A percentile compares a stretch with the other conserved stretches of the same genome.
These are phyloP conservation scores for Epinephelus cyanopodus DNA, from an alignment of 2,113 vertebrate species.

Conservation along the genomic window DNA sequence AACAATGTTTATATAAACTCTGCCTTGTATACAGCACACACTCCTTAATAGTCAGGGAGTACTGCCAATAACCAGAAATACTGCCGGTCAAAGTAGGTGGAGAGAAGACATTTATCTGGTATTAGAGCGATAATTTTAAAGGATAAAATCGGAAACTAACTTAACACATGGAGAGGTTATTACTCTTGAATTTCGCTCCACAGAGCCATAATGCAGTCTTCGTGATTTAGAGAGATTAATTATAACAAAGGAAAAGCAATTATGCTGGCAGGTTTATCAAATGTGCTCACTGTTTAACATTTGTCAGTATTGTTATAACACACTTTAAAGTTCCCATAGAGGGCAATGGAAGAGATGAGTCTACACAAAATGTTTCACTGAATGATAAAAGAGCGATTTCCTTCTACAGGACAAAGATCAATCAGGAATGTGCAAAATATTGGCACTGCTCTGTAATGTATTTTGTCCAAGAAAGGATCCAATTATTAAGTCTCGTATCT, in stretches of 20 bases:
- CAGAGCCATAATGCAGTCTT: not conserved
- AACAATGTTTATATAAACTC: conserved; percentile 30
- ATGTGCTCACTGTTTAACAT: conserved; percentile 29
- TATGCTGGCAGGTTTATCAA: not conserved
- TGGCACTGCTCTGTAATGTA: conserved; percentile 31
- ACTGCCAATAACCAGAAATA: conserved; percentile 24
- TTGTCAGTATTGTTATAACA: conserved; percentile 15
- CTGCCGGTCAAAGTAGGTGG: conserved; percentile 15
- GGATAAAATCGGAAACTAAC: conserved; percentile 8
- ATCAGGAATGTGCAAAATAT: conserved; percentile 39
- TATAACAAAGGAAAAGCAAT: not conserved
- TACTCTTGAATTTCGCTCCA: conserved; percentile 14
- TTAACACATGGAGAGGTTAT: conserved; percentile 11
- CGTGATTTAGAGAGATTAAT: not conserved
- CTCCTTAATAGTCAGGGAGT: conserved; percentile 33
- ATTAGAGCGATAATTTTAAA: conserved; percentile 1
- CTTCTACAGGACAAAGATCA: conserved; percentile 29
- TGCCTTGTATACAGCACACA: conserved; percentile 15
- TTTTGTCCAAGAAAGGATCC: conserved; percentile 25
- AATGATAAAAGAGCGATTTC: conserved; percentile 7
- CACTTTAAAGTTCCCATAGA: conserved; percentile 1
- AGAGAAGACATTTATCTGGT: not conserved
- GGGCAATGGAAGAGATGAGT: not conserved
- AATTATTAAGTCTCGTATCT: conserved; percentile 29
- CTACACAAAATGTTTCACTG: conserved; percentile 17